Base-by-base conservation (phyloP, 2,888 invertebrate genomes). In the Amblyjoppa fuscipennis region DNA sequence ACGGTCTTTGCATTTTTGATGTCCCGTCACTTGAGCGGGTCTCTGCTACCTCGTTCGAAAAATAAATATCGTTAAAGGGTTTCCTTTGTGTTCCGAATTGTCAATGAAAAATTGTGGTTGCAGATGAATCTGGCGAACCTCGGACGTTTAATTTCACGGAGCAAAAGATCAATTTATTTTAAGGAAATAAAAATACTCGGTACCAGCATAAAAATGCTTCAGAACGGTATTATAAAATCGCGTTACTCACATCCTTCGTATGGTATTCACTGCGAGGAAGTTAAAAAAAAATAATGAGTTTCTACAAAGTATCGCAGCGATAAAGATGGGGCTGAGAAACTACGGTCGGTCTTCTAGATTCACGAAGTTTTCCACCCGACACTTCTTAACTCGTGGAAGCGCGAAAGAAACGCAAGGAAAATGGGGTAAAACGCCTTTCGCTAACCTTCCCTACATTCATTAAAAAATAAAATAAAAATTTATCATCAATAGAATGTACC, bases 401-500 rank as follows among this genome's bases (percentile, higher is more conserved):
- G 9, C 59, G 13, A 13, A 4, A 28, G 28, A 1, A 11, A 1
- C 28, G 28, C 59, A 28, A 13, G 11, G 59, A 11, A 13, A 59
- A 28, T 11, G 25, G 13, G 28, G 13, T 59, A 28, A 28, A 59
- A 28, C 4, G 3, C 3, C 11, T 3, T 28, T 1, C 28, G 11
- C 28, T 59, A 59, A 11, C 28, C 7, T 59, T 28, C 59, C 31
- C 28, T 49, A 11, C 56, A 34, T 61, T 59, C 13, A 49, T 16
- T 49, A 49, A 3, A 49, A 49, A 49, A 16, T 16, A 49, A 41
- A 41, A 11, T 11, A 41, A 41, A 41, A 41, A 41, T 41, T 49
- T 31, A 49, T 75, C 38, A 9, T 61, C 41, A 28, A 31, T 3
- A 45, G 31, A 74, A 75, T 61, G 61, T 41, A 41, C 41, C n/a